Evolutionary conservation across 1,140 invertebrate genomes (phyloP).

Genomic region (Micrasema minimum): DNA sequence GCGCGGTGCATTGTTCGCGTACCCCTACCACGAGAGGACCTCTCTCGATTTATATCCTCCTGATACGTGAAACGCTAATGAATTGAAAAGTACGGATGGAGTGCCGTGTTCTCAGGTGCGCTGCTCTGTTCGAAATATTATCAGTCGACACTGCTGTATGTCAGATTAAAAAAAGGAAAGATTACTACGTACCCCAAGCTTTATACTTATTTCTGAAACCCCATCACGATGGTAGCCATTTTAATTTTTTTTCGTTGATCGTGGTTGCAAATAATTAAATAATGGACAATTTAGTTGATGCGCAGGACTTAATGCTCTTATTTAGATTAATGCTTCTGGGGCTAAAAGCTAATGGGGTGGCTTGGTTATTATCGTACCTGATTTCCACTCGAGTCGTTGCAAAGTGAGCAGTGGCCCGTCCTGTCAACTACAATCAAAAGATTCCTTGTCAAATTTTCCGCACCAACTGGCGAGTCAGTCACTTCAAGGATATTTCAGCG

Average conservation of each 20-base stretch:
- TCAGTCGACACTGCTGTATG: constrained; percentile 26
- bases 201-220: too few relatives aligned
- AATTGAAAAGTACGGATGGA: constrained; percentile 52
- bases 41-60: constrained; percentile 48
- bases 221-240: too few relatives aligned
- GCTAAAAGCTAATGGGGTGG: constrained; percentile 12
- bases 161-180: constrained; percentile 7
- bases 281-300: too few relatives aligned
- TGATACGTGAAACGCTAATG: constrained; percentile 53
- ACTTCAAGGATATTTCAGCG: constrained; percentile 24
- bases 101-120: constrained; percentile 27
- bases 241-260: too few relatives aligned
- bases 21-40: constrained; percentile 33
- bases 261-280: too few relatives aligned
- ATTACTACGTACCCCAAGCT: not conserved
- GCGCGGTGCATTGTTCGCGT: constrained; percentile 42
- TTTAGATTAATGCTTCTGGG: constrained; percentile 1
- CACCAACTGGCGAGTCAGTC: constrained; percentile 22
- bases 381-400: constrained; percentile 31
- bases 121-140: constrained; percentile 17
- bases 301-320: not conserved
- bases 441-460: constrained; percentile 49
- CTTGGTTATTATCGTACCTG: constrained; percentile 16
- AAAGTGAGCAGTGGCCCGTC: constrained; percentile 40
- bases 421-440: constrained; percentile 46